phyloP scores from a whole-genome alignment of 1,140 invertebrate species.

The Drosophila orosa region DNA sequence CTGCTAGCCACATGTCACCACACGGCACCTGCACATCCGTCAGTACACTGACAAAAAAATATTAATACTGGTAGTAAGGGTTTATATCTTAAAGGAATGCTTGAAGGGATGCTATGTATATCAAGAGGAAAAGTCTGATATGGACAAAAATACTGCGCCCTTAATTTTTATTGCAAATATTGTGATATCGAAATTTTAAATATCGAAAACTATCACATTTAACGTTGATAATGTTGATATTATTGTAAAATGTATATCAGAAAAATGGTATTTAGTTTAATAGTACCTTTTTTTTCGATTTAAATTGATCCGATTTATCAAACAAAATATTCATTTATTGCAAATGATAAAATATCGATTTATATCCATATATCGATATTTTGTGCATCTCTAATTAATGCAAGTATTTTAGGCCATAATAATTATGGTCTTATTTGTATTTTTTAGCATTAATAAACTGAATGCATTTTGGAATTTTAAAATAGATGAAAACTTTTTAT shows the following conservation, averaged over 20 bases:
- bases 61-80: background rate
- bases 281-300: no score
- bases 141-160: no score
- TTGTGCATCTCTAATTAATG: no score
- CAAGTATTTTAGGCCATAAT: no score
- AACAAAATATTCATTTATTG: background rate
- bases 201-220: background rate
- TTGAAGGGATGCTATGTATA: background rate
- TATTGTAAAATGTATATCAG: no score
- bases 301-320: no score
- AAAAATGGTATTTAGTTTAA: no score
- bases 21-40: conserved; percentile 63
- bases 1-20: conserved; percentile 60
- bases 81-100: background rate
- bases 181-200: background rate
- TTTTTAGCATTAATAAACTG: no score
- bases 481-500: no score
- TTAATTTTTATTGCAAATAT: background rate
- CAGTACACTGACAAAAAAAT: background rate
- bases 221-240: background rate
- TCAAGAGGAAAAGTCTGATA: background rate
- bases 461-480: no score
- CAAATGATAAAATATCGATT: background rate
- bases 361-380: background rate
- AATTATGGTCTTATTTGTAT: no score